A percentile compares a stretch with the other conserved stretches of the same genome.
phyloP scores from a whole-genome alignment of 2,888 invertebrate species.

The Sinhomidia bicolor region DNA sequence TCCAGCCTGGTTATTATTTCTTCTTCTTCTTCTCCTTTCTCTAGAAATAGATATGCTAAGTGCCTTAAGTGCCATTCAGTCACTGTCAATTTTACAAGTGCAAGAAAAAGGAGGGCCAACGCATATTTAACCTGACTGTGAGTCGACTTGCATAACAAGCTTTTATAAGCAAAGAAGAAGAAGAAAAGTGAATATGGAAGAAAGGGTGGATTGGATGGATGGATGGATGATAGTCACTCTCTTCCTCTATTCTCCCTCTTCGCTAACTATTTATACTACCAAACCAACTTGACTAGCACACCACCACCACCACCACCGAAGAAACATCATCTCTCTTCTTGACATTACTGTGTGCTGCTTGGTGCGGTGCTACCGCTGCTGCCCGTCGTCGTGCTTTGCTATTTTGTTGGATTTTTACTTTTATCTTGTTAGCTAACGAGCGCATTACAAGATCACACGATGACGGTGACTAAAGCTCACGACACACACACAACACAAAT shows the following conservation, averaged over 20 bases:
- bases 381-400: neutral
- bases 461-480: neutral
- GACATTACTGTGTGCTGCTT: too few relatives aligned
- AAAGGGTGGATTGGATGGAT: constrained; percentile 15
- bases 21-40: too few relatives aligned
- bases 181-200: constrained; percentile 36
- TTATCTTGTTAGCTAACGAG: constrained; percentile 50
- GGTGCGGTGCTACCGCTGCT: neutral
- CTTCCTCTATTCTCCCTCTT: neutral
- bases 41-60: constrained; percentile 66
- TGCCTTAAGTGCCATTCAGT: constrained; percentile 72
- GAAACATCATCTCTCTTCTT: constrained; percentile 3
- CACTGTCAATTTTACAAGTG: constrained; percentile 69
- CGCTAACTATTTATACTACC: neutral
- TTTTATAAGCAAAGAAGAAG: too few relatives aligned
- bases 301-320: too few relatives aligned
- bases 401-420: constrained; percentile 27
- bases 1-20: constrained; percentile 31
- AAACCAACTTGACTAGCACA: neutral
- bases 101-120: constrained; percentile 63
- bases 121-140: constrained; percentile 39
- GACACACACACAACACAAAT: constrained; percentile 27
- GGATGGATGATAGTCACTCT: constrained; percentile 4
- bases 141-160: constrained; percentile 26
- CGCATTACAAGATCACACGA: constrained; percentile 24